phyloP scores from a whole-genome alignment of 2,797 vertebrate genomes.

The Sebastes nivosus region DNA sequence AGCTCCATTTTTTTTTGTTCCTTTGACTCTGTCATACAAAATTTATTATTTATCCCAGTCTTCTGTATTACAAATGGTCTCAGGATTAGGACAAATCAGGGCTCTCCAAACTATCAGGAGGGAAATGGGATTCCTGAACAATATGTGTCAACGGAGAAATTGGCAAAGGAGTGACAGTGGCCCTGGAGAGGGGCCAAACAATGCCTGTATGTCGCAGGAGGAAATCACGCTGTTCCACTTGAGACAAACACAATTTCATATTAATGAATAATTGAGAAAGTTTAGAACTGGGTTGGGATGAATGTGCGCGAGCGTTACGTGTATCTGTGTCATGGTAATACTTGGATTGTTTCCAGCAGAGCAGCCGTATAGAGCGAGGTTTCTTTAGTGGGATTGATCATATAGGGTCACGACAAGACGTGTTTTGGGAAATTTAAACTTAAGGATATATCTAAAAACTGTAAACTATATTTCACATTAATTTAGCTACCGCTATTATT shows the following conservation, averaged over 20 bases:
- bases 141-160: constrained; percentile 79
- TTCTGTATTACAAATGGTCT: constrained; percentile 85
- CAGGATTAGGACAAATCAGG: constrained; percentile 82
- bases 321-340: constrained; percentile 78
- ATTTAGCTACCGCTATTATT: background rate
- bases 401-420: constrained; percentile 30
- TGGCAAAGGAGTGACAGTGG: constrained; percentile 71
- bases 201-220: constrained; percentile 71
- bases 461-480: background rate
- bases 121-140: constrained; percentile 81
- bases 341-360: constrained; percentile 66
- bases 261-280: constrained; percentile 87
- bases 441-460: background rate
- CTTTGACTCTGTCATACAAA: constrained; percentile 79
- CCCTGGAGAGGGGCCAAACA: constrained; percentile 74
- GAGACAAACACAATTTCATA: constrained; percentile 87
- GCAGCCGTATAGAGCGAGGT: constrained; percentile 3
- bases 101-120: constrained; percentile 78
- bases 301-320: constrained; percentile 64
- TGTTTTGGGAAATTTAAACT: background rate
- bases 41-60: constrained; percentile 82
- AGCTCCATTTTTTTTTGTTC: constrained; percentile 69
- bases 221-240: constrained; percentile 83
- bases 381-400: constrained; percentile 53
- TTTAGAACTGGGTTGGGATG: constrained; percentile 79